phyloP scores from a whole-genome alignment of 2,113 vertebrate species.

The Forbesichthys agassizii region DNA sequence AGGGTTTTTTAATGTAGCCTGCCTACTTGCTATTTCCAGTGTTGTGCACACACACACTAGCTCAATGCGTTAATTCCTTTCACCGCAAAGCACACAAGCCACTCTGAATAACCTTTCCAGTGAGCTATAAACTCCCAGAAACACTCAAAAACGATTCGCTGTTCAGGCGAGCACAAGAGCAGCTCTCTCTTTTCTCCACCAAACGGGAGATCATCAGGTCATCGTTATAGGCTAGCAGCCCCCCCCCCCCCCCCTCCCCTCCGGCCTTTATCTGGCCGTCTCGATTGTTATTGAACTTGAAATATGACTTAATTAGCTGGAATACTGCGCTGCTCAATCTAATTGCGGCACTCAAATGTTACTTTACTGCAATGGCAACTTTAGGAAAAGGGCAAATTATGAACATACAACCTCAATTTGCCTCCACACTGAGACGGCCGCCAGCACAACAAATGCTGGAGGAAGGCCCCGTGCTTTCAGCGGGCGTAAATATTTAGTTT shows the following conservation, averaged over 20 bases:
- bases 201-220: conserved; percentile 13
- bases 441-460: conserved; percentile 42
- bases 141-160: conserved; percentile 17
- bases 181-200: conserved; percentile 7
- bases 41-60: not conserved
- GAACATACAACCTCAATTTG: conserved; percentile 58
- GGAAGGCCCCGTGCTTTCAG: conserved; percentile 29
- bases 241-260: conserved; percentile 18
- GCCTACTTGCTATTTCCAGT: no score
- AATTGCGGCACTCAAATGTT: conserved; percentile 69
- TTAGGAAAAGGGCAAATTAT: conserved; percentile 67
- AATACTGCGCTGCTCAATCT: conserved; percentile 59
- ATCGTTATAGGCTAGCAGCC: conserved; percentile 25
- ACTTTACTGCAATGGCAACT: conserved; percentile 60
- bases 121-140: conserved; percentile 10
- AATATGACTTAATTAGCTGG: conserved; percentile 73
- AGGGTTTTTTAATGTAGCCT: no score
- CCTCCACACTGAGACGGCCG: conserved; percentile 6
- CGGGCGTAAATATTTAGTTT: conserved; percentile 50
- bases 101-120: conserved; percentile 16
- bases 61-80: no score
- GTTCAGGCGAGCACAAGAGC: conserved; percentile 6
- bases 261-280: conserved; percentile 64
- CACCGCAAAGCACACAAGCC: not conserved
- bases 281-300: conserved; percentile 72